Conservation (phyloP, 2,113 vertebrate genomes). For the Meleagris gallopavo region DNA sequence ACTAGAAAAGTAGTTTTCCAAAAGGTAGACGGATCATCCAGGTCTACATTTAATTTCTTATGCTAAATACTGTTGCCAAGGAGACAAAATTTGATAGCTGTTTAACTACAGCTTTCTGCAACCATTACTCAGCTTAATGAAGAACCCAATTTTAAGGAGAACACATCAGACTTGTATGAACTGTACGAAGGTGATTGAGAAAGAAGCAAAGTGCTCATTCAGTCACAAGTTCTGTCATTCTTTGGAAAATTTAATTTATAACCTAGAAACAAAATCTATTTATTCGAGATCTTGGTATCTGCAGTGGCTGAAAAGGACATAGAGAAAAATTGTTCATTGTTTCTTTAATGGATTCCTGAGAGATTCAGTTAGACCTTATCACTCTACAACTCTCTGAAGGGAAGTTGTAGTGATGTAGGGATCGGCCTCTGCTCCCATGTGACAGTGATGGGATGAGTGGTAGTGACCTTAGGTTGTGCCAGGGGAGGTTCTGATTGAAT, state of each 20-base stretch:
- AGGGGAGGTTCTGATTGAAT: no score
- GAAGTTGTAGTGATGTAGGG: no score
- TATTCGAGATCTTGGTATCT: not conserved
- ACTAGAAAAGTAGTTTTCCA: not conserved
- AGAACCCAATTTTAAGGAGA: not conserved
- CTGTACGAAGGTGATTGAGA: not conserved
- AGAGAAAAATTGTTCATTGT: not conserved
- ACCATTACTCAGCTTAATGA: not conserved
- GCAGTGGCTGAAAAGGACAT: not conserved
- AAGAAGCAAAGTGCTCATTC: not conserved
- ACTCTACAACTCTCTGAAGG: no score
- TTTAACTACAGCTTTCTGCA: not conserved
- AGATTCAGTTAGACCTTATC: no score
- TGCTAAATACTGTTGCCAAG: not conserved
- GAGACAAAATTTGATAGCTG: not conserved
- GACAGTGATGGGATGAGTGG: no score
- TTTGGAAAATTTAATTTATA: not conserved
- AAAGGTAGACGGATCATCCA: not conserved
- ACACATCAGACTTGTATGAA: not conserved
- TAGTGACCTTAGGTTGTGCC: no score
- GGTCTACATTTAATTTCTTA: not conserved
- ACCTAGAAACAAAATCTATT: not conserved
- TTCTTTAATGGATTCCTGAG: not conserved
- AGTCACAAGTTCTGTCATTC: fast-evolving
- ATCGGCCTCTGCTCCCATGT: no score